Evolutionary conservation across 2,888 invertebrate genomes (phyloP), one percentile per base, ranked within the genome.

Genomic region (Sphecodes monilicornis): DNA sequence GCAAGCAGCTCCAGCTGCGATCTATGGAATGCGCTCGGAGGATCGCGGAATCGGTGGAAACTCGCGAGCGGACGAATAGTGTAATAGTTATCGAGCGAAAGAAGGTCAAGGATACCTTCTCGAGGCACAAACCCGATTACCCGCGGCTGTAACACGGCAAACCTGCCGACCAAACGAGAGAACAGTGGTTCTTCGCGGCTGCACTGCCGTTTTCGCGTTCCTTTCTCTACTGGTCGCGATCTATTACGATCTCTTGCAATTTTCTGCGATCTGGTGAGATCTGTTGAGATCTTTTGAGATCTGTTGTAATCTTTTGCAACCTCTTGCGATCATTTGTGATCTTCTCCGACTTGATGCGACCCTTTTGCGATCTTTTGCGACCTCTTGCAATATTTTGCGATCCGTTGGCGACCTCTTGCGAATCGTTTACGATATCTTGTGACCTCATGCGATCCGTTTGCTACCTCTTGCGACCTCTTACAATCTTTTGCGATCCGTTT

Each of bases 91-190:
- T 78, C 88, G 82, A 73, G 76, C 46, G 79, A 82, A 86, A 90
- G 70, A 86, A 86, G 88, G 90, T 90, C 90, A 89, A 89, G 90
- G 90, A 89, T 88, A 86, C 85, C 84, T 77, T 84, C 80, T 88
- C 70, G 74, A 66, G 64, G 81, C 73, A 50, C 50, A 76, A 80
- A 83, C 83, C 76, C 83, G 83, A 84, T 84, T 78, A 84, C 73
- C 36, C 22, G 39, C 11, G 36, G 36, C 54, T 68, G 76, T 76
- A 57, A 76, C 66, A 82, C 83, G 71, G 76, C 71, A 68, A 76
- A 82, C 50, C 71, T 76, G 83, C 22, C 39, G 41, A 88, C 29
- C 66, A 71, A 73, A 85, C 70, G n/a, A 69, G 18, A 39, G 73
- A 79, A 76, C 80, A 46, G 72, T n/a, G 41, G 57, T 73, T 73